phyloP scores from a whole-genome alignment of 1,140 invertebrate genomes.

The Ylistrum balloti region DNA sequence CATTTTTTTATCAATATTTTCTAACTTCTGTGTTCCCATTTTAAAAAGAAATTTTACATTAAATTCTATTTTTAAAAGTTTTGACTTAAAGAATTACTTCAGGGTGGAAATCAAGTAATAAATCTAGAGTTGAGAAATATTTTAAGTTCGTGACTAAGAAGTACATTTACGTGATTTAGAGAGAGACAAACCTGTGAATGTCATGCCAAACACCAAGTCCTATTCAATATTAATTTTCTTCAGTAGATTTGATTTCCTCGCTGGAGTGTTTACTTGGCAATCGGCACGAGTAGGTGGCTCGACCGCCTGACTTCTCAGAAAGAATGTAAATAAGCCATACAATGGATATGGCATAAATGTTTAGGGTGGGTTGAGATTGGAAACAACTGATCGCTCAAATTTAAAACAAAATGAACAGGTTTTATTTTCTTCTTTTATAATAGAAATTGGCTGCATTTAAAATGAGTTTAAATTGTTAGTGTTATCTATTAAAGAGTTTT shows the following conservation, averaged over 20 bases:
- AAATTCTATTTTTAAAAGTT: background rate
- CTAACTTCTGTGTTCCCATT: background rate
- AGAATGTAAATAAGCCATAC: background rate
- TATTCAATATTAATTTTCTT: constrained; percentile 36
- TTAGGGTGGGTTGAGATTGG: background rate
- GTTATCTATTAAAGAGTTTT: background rate
- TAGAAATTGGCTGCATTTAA: background rate
- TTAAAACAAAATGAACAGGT: constrained; percentile 28
- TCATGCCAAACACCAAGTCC: constrained; percentile 32
- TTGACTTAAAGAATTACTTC: constrained; percentile 6
- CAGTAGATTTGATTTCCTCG: constrained; percentile 24
- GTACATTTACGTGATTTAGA: background rate
- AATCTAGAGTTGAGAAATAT: constrained; percentile 25
- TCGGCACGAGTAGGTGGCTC: constrained; percentile 17
- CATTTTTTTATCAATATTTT: background rate
- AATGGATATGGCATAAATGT: background rate
- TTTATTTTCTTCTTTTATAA: constrained; percentile 3
- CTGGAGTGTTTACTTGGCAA: constrained; percentile 32
- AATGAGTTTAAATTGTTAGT: constrained; percentile 4
- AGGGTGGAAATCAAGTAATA: constrained; percentile 10
- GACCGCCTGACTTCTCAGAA: background rate
- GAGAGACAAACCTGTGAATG: constrained; percentile 18
- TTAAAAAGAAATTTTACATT: background rate
- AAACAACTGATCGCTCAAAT: constrained; percentile 33
- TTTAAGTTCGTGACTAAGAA: constrained; percentile 32